Evolutionary conservation across 2,797 vertebrate genomes (phyloP), one percentile per base, ranked within the genome.

Genomic region (Dryobates pubescens): DNA sequence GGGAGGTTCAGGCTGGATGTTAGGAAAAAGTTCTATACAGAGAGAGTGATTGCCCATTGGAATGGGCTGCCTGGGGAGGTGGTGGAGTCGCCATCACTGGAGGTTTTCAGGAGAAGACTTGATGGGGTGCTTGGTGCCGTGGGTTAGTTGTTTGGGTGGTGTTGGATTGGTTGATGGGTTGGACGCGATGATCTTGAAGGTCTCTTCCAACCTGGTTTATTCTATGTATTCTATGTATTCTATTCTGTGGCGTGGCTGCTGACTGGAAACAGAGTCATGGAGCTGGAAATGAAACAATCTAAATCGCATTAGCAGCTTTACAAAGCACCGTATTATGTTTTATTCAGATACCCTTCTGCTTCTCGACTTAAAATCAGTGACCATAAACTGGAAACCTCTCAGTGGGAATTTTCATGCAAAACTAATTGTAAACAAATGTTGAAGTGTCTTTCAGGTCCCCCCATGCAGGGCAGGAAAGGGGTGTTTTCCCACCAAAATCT

Each of bases 261-360:
- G 75, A 29, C 71, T 88, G 54, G 72, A 89, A 88, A 24, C 0
- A 3, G 45, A 80, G 22, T 68, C 6, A 0, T 29, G 47, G 80
- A 59, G 61, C 64, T 95, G 68, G 73, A 89, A 78, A 23, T 83
- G 32, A 83, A 92, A 67, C 54, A 30, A 6, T 51, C 13, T 63
- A 72, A 88, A 74, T 90, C 38, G 92, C 77, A 72, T 90, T 80
- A 91, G 72, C 56, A 69, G 58, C 72, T 74, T 85, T 84, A 38
- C 41, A 63, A 68, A 77, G 62, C 8, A 51, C 56, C 27, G 17
- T 38, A 14, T 73, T 82, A 56, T 34, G 26, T 85, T 84, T 86
- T 85, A 62, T 75, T 91, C 68, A 70, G 30, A 54, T 78, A 45
- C 18, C 10, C 18, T 63, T 72, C 63, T 85, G 62, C 67, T 72